Conservation (phyloP, 2,113 vertebrate species). For the Apeltes quadracus region DNA sequence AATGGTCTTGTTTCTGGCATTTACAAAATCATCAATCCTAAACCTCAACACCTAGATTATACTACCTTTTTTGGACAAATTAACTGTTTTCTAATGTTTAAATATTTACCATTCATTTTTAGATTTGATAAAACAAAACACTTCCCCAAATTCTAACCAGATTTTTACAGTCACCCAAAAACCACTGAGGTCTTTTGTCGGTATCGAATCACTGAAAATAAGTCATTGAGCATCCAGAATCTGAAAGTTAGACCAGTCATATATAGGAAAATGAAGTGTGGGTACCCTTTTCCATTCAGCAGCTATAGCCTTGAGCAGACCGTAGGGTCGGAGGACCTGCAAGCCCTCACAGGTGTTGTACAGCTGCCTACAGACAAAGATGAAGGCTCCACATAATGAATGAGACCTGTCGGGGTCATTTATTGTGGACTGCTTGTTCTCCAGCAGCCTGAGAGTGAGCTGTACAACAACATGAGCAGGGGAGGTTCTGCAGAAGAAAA, state of each 20-base stretch:
- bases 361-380: conserved; percentile 92
- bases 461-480: conserved; percentile 85
- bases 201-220: not conserved
- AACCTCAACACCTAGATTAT: not conserved
- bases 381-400: conserved; percentile 87
- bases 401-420: conserved; percentile 73
- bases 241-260: not conserved
- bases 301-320: conserved; percentile 85
- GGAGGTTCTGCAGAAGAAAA: conserved; percentile 75
- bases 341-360: conserved; percentile 93
- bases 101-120: not conserved
- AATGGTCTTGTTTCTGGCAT: not conserved
- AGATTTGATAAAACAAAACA: not conserved
- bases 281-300: conserved; percentile 90
- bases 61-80: not conserved
- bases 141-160: not conserved
- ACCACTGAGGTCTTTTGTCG: not conserved
- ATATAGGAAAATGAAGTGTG: not conserved
- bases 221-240: not conserved
- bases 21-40: not conserved
- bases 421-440: conserved; percentile 76
- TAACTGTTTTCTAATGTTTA: not conserved
- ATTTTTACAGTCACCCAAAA: not conserved
- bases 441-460: conserved; percentile 90
- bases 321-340: conserved; percentile 84